These are phyloP conservation scores for Orchesella cincta DNA, from an alignment of 1,140 invertebrate species.

Conservation along the genomic window DNA sequence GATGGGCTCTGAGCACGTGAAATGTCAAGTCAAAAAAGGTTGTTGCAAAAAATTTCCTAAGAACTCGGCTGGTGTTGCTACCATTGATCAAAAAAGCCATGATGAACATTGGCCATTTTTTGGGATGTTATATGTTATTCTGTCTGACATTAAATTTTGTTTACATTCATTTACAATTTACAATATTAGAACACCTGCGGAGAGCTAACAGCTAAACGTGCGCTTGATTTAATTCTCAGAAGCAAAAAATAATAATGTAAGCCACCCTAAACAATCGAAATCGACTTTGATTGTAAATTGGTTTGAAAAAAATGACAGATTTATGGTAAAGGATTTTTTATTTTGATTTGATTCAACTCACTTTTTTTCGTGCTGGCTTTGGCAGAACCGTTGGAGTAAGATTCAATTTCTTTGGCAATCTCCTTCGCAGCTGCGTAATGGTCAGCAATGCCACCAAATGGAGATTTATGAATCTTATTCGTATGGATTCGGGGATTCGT, in stretches of 20 bases:
- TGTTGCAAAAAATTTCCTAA: neutral
- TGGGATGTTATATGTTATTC: too few relatives aligned
- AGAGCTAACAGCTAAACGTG: neutral
- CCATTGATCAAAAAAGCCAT: too few relatives aligned
- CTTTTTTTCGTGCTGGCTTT: conserved; percentile 48
- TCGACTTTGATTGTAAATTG: neutral
- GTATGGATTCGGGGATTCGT: neutral
- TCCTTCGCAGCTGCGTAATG: conserved; percentile 51
- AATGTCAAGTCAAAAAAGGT: too few relatives aligned
- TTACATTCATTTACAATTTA: neutral
- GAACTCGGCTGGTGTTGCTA: neutral
- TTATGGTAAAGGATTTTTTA: neutral
- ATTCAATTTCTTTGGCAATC: conserved; percentile 51
- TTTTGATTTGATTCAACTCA: too few relatives aligned
- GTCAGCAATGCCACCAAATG: conserved; percentile 51
- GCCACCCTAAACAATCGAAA: too few relatives aligned
- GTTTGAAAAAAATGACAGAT: neutral
- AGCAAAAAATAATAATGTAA: neutral
- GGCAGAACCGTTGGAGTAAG: conserved; percentile 44
- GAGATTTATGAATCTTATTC: conserved; percentile 31
- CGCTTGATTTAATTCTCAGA: neutral
- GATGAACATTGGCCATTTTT: too few relatives aligned
- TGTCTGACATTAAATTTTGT: too few relatives aligned
- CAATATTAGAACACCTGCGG: neutral
- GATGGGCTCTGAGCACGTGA: too few relatives aligned